These are phyloP conservation scores for Anarrhichthys ocellatus DNA, from an alignment of 2,113 vertebrate genomes.

Conservation along the genomic window DNA sequence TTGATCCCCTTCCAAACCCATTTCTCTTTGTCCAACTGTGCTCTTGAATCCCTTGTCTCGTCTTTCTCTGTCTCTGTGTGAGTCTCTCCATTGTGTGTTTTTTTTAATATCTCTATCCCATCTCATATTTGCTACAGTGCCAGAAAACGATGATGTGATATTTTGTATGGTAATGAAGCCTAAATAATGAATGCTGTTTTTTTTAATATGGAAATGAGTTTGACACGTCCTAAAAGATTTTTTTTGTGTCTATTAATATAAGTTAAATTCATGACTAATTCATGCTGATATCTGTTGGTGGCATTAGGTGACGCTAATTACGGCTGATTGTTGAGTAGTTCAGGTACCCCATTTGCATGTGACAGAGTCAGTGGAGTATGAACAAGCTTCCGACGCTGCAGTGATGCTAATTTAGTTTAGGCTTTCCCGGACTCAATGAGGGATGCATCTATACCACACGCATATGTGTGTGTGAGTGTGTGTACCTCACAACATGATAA, in stretches of 20 bases:
- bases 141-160: constrained; percentile 45
- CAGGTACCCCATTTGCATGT: constrained; percentile 54
- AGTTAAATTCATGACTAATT: constrained; percentile 67
- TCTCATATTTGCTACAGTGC: constrained; percentile 30
- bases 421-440: constrained; percentile 28
- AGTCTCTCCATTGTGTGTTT: constrained; percentile 26
- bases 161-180: constrained; percentile 63
- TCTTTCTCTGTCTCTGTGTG: constrained; percentile 27
- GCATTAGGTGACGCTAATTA: constrained; percentile 71
- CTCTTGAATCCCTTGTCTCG: constrained; percentile 40
- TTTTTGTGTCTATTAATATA: constrained; percentile 49
- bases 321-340: constrained; percentile 62
- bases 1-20: constrained; percentile 64
- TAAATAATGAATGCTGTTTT: constrained; percentile 63
- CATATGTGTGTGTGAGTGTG: too few relatives aligned
- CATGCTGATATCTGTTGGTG: constrained; percentile 59
- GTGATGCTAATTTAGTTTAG: constrained; percentile 41
- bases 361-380: constrained; percentile 44
- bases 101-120: constrained; percentile 13
- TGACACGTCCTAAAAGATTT: constrained; percentile 52
- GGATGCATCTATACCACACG: constrained; percentile 1
- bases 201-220: constrained; percentile 64
- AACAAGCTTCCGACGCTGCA: constrained; percentile 58
- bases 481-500: not conserved
- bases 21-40: constrained; percentile 63